A percentile compares a stretch with the other conserved stretches of the same genome.
Conservation (phyloP, 2,113 vertebrate genomes). For the Ochotona princeps region DNA sequence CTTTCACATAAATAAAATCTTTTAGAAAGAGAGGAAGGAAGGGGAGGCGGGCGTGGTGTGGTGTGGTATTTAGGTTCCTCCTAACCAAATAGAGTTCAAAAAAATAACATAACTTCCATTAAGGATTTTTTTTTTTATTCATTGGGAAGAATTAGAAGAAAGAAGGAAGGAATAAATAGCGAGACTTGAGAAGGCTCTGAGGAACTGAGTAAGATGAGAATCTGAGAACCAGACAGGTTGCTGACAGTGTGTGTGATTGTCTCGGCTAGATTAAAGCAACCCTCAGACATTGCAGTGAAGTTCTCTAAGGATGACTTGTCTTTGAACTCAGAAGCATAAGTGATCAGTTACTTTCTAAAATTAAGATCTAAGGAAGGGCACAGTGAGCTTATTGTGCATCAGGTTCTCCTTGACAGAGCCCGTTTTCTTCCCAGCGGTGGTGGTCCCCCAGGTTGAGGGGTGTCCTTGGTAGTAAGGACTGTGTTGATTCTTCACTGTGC, state of each 20-base stretch:
- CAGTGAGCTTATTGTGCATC: not conserved
- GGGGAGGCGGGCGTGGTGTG: too few relatives aligned
- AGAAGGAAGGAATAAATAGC: not conserved
- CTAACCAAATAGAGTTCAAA: not conserved
- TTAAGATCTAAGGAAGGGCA: not conserved
- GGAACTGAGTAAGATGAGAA: not conserved
- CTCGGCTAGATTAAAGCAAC: not conserved
- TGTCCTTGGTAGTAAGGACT: not conserved
- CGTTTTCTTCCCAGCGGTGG: not conserved
- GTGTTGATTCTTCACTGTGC: not conserved
- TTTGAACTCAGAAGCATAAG: not conserved
- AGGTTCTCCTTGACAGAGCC: not conserved
- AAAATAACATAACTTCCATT: not conserved
- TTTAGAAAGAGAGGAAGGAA: too few relatives aligned
- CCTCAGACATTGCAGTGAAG: not conserved
- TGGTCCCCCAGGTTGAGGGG: not conserved
- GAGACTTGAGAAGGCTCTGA: not conserved
- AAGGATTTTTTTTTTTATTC: not conserved
- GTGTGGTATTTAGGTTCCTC: not conserved
- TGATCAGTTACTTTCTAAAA: constrained; percentile 4
- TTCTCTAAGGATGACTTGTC: not conserved
- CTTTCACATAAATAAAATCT: too few relatives aligned
- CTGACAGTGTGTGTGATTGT: not conserved
- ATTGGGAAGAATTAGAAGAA: not conserved
- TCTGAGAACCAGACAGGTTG: not conserved